A percentile compares a stretch with the other conserved stretches of the same genome.
Conservation (phyloP, 2,797 vertebrate species). For the Mionectes olivaceus region DNA sequence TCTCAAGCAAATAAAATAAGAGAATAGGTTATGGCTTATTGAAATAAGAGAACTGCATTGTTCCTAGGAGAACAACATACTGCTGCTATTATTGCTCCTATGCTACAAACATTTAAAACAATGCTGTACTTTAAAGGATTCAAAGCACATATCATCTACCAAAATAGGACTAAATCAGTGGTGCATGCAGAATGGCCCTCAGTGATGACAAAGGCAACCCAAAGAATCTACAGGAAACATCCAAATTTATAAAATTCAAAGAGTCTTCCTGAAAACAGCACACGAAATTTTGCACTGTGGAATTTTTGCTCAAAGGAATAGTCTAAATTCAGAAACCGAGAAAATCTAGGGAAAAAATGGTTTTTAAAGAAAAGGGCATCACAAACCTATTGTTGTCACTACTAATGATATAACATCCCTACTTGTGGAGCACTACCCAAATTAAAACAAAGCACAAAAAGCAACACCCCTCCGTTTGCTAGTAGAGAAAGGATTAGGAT, state of each 20-base stretch:
- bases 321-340: neutral
- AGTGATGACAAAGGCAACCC: neutral
- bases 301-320: neutral
- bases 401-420: neutral
- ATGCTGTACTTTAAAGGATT: constrained; percentile 34
- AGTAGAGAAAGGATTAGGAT: neutral
- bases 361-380: neutral
- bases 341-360: neutral
- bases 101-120: constrained; percentile 36
- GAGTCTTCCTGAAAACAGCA: neutral
- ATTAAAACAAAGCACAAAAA: neutral
- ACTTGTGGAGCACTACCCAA: neutral
- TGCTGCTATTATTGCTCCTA: constrained; percentile 29
- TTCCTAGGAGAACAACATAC: constrained; percentile 24
- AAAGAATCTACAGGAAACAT: neutral
- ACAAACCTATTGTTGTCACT: neutral
- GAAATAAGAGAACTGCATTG: constrained; percentile 45
- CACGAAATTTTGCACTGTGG: neutral
- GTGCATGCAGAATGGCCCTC: neutral
- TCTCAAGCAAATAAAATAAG: constrained; percentile 59
- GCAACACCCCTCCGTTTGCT: neutral
- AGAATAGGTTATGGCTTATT: constrained; percentile 63
- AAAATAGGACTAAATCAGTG: neutral
- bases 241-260: neutral
- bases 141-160: neutral